Percentiles rank a stretch among this genome's conserved stretches.
These are phyloP conservation scores for Pseudomyrmex dendroicus DNA, from an alignment of 1,140 invertebrate species.

Conservation along the genomic window DNA sequence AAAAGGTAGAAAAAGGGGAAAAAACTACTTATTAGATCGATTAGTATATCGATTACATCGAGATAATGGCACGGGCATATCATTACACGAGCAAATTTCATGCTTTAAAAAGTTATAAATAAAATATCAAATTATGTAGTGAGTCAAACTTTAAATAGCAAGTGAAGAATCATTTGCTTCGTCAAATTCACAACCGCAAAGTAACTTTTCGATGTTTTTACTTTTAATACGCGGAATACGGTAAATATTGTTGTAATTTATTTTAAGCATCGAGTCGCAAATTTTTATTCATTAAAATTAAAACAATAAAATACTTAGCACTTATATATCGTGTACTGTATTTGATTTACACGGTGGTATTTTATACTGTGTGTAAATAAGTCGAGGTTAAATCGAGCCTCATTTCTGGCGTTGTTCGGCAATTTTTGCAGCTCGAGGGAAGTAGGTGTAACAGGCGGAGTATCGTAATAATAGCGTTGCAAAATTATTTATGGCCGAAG, in stretches of 20 bases:
- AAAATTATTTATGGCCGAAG: conserved; percentile 80
- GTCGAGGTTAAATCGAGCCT: conserved; percentile 49
- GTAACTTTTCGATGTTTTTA: not conserved
- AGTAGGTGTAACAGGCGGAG: conserved; percentile 72
- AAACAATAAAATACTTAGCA: not conserved
- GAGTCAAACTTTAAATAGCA: too few species aligned
- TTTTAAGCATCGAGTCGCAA: not conserved
- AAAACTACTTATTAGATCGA: conserved; percentile 6
- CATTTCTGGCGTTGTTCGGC: conserved; percentile 55
- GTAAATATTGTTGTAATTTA: not conserved
- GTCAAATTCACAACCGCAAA: not conserved
- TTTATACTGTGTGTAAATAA: not conserved
- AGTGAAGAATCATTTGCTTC: not conserved
- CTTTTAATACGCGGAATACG: not conserved
- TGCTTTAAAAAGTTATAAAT: too few species aligned
- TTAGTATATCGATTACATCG: not conserved
- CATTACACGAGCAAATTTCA: too few species aligned
- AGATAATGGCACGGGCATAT: too few species aligned
- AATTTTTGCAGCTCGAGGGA: conserved; percentile 55
- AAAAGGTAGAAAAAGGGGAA: not conserved
- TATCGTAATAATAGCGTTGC: conserved; percentile 78
- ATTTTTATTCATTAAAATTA: not conserved
- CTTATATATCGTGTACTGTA: not conserved
- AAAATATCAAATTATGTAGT: too few species aligned
- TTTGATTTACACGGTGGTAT: not conserved